phyloP scores from a whole-genome alignment of 2,113 vertebrate genomes.

The Cacatua alba region DNA sequence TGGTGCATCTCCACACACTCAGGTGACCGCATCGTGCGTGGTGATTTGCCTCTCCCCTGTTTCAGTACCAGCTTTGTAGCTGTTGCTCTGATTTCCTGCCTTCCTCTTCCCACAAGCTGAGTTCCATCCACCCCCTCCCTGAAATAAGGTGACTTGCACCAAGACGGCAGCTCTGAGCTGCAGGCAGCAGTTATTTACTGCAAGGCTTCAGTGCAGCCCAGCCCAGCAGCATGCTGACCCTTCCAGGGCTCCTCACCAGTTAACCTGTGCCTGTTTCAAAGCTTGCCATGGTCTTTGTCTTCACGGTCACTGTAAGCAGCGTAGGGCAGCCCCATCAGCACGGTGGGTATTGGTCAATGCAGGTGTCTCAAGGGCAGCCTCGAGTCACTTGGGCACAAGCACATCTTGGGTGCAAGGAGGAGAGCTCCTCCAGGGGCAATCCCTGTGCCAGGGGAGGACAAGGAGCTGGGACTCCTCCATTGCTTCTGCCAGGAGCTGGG shows the following conservation, averaged over 20 bases:
- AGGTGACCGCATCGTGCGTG: accelerated
- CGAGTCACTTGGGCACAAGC: not conserved
- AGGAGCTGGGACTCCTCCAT: not conserved
- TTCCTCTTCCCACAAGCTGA: not conserved
- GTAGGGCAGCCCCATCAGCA: not conserved
- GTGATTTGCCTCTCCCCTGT: not conserved
- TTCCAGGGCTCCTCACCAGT: not conserved
- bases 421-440: not conserved
- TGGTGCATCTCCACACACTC: accelerated
- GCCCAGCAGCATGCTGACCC: not conserved
- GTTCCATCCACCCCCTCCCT: not conserved
- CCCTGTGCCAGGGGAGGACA: not conserved
- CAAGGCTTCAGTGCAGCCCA: not conserved
- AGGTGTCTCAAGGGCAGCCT: not conserved
- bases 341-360: accelerated
- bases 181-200: not conserved
- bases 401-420: not conserved
- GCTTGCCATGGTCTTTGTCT: not conserved
- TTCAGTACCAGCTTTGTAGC: not conserved
- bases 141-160: not conserved
- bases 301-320: not conserved
- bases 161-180: not conserved
- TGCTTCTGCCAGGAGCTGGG: not conserved
- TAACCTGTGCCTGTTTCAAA: not conserved
- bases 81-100: not conserved